A percentile compares a stretch with the other conserved stretches of the same genome.
Evolutionary conservation across 2,113 vertebrate species (phyloP).

Genomic region (Lepus europaeus): DNA sequence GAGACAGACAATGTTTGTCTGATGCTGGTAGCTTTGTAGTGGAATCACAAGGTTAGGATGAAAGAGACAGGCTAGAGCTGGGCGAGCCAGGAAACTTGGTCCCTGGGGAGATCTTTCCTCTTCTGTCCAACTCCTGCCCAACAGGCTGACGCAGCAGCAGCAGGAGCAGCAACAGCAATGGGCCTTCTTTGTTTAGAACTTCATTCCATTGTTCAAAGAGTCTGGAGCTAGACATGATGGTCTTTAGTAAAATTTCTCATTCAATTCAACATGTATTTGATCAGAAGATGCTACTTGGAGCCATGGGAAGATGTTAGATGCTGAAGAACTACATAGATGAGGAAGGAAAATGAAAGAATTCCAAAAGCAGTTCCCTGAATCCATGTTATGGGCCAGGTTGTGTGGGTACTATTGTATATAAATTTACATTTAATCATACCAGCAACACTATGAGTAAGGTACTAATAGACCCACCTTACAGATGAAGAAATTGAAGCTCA

Average conservation of each 20-base stretch:
- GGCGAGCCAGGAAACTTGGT: slow-evolving; percentile 55
- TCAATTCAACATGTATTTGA: not conserved
- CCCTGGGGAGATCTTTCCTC: slow-evolving; percentile 48
- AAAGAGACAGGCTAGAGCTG: slow-evolving; percentile 54
- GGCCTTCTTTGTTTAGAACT: not conserved
- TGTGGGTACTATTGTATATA: not conserved
- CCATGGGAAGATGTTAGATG: not conserved
- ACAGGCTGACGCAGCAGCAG: slow-evolving; percentile 21
- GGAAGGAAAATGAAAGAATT: not conserved
- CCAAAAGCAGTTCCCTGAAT: not conserved
- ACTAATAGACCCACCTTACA: not conserved
- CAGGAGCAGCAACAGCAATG: not conserved
- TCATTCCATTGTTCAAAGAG: not conserved
- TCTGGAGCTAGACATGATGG: not conserved
- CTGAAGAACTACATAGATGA: not conserved
- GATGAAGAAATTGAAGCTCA: slow-evolving; percentile 27
- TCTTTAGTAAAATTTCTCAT: slow-evolving; percentile 40
- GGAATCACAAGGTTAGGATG: slow-evolving; percentile 79
- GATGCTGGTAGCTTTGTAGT: slow-evolving; percentile 68
- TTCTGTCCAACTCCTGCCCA: not conserved
- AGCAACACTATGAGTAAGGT: not conserved
- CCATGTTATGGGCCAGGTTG: not conserved
- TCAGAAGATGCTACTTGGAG: not conserved
- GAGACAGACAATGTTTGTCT: slow-evolving; percentile 78
- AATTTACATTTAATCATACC: not conserved